phyloP scores from a whole-genome alignment of 2,113 vertebrate genomes.

The Alaudala cheleensis region DNA sequence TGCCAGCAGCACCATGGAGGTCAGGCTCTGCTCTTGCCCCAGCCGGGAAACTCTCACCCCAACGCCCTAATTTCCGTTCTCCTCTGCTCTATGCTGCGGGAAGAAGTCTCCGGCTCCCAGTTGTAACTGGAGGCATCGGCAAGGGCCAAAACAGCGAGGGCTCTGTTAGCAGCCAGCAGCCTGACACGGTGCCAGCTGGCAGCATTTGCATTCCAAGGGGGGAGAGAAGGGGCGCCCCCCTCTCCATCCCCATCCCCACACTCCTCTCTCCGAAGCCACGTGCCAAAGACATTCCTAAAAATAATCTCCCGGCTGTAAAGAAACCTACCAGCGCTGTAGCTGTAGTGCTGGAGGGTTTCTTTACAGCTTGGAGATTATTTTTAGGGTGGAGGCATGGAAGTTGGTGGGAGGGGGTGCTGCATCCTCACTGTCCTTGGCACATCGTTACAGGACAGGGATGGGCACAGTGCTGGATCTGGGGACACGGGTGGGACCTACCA shows the following conservation, averaged over 20 bases:
- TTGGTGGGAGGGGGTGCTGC: neutral
- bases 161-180: constrained; percentile 60
- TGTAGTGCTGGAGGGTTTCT: neutral
- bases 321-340: neutral
- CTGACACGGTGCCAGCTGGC: constrained; percentile 11
- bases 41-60: neutral
- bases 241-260: neutral
- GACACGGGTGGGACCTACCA: neutral
- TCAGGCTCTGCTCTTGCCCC: neutral
- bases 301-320: constrained; percentile 2
- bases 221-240: neutral
- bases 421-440: neutral
- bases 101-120: constrained; percentile 18
- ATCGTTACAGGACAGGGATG: neutral
- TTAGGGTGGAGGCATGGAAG: neutral
- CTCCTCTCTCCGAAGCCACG: neutral
- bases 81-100: neutral
- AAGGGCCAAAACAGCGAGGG: constrained; percentile 42
- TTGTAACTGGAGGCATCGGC: constrained; percentile 19
- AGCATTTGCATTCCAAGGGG: accelerated
- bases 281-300: constrained; percentile 46
- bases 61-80: neutral
- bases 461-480: neutral
- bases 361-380: neutral
- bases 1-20: neutral